phyloP scores from a whole-genome alignment of 1,140 invertebrate genomes.

The Drosophila nasuta region DNA sequence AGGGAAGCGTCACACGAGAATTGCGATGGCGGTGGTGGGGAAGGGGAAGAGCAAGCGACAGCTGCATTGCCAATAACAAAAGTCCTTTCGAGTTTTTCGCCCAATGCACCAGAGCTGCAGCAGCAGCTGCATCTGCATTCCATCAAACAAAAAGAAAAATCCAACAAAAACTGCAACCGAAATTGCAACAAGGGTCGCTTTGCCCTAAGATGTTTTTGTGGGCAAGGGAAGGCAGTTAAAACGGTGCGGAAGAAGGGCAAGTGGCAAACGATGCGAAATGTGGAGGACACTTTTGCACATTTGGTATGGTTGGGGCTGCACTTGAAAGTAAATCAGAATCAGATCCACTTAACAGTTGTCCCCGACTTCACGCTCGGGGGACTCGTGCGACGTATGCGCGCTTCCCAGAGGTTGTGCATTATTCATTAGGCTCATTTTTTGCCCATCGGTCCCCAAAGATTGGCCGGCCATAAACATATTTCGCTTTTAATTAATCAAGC shows the following conservation, averaged over 20 bases:
- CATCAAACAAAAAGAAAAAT: conserved; percentile 24
- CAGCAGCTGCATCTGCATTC: conserved; percentile 39
- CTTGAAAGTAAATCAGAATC: conserved; percentile 57
- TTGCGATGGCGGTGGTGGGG: not conserved
- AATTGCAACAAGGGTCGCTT: conserved; percentile 61
- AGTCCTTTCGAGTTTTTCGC: conserved; percentile 62
- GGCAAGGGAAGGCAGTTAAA: conserved; percentile 43
- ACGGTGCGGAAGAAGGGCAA: no score
- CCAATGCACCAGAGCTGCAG: conserved; percentile 60
- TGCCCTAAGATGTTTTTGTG: conserved; percentile 4
- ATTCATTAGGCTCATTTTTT: conserved; percentile 60
- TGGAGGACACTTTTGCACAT: conserved; percentile 39
- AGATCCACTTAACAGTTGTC: conserved; percentile 9
- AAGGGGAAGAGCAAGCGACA: conserved; percentile 45
- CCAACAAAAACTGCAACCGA: conserved; percentile 48
- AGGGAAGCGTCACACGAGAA: not conserved
- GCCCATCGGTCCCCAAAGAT: conserved; percentile 59
- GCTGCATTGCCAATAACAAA: conserved; percentile 69
- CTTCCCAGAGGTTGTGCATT: conserved; percentile 46
- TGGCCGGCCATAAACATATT: conserved; percentile 70
- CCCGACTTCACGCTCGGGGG: not conserved
- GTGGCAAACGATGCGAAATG: conserved; percentile 30
- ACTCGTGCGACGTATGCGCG: not conserved
- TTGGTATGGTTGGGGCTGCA: conserved; percentile 17
- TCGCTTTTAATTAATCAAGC: conserved; percentile 78